These are phyloP conservation scores for Melinaea marsaeus DNA, from an alignment of 2,888 invertebrate genomes.

Conservation along the genomic window DNA sequence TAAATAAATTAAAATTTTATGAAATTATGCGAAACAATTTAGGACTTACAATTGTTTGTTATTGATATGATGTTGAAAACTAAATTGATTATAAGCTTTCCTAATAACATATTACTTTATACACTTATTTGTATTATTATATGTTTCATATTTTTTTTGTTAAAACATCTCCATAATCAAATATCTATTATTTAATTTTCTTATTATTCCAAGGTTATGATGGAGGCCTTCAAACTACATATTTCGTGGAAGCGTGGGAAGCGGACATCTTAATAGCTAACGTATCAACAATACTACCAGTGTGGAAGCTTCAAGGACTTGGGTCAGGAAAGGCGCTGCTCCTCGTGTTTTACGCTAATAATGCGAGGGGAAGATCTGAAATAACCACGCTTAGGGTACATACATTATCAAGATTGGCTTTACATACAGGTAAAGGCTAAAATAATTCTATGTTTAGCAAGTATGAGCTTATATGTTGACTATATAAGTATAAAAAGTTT, in stretches of 20 bases:
- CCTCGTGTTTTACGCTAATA: conserved; percentile 88
- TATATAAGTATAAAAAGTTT: too few relatives aligned
- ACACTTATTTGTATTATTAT: too few relatives aligned
- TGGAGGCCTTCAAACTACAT: conserved; percentile 86
- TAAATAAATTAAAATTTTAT: too few relatives aligned
- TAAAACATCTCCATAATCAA: conserved; percentile 13
- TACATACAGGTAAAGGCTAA: conserved; percentile 58
- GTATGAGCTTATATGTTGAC: too few relatives aligned
- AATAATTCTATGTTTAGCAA: not conserved
- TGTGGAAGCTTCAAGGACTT: conserved; percentile 86
- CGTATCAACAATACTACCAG: conserved; percentile 83
- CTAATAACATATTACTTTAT: too few relatives aligned
- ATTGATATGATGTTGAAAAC: too few relatives aligned
- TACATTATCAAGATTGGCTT: conserved; percentile 59
- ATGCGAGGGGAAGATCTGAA: conserved; percentile 90
- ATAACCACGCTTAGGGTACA: conserved; percentile 69
- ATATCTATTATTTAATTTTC: conserved; percentile 13
- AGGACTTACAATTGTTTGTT: too few relatives aligned
- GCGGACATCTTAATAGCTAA: conserved; percentile 81
- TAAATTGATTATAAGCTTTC: too few relatives aligned
- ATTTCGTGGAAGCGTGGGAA: conserved; percentile 84
- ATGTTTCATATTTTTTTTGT: not conserved
- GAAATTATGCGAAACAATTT: too few relatives aligned
- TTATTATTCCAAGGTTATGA: conserved; percentile 78
- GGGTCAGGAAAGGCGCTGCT: conserved; percentile 87